phyloP scores from a whole-genome alignment of 2,113 vertebrate species.

The Myocastor coypus region DNA sequence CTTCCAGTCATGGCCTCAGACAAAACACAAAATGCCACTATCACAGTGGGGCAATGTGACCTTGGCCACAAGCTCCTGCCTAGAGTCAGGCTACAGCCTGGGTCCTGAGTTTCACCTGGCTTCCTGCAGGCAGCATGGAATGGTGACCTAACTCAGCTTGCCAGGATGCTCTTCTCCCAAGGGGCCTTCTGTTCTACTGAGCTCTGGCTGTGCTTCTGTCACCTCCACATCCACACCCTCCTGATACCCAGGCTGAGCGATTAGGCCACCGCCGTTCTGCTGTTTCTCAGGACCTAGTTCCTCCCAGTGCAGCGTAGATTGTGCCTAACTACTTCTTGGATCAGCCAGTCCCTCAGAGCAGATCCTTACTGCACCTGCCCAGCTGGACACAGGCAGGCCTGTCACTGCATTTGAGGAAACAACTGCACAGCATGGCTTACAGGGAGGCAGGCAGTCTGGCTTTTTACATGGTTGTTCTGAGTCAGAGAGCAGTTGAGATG shows the following conservation, averaged over 20 bases:
- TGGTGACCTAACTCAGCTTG: background rate
- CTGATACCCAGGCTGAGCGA: background rate
- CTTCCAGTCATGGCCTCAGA: background rate
- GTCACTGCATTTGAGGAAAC: background rate
- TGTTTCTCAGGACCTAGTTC: background rate
- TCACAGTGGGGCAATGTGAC: background rate
- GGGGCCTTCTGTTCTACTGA: background rate
- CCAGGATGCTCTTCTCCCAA: background rate
- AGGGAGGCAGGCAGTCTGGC: background rate
- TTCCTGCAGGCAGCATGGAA: background rate
- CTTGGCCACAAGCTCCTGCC: background rate
- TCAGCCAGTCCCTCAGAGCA: background rate
- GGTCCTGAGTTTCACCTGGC: background rate
- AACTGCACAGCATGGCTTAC: background rate
- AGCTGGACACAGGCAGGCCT: background rate
- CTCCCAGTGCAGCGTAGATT: no score
- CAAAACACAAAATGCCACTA: background rate
- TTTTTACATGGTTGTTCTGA: background rate
- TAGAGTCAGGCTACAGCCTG: background rate
- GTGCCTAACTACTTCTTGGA: fast-evolving
- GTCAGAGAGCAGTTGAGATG: background rate
- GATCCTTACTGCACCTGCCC: background rate
- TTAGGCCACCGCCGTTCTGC: background rate
- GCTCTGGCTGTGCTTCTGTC: background rate
- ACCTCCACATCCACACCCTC: background rate